Evolutionary conservation across 1,140 invertebrate genomes (phyloP), one percentile per base, ranked within the genome.

Genomic region (Drosophila sproati): DNA sequence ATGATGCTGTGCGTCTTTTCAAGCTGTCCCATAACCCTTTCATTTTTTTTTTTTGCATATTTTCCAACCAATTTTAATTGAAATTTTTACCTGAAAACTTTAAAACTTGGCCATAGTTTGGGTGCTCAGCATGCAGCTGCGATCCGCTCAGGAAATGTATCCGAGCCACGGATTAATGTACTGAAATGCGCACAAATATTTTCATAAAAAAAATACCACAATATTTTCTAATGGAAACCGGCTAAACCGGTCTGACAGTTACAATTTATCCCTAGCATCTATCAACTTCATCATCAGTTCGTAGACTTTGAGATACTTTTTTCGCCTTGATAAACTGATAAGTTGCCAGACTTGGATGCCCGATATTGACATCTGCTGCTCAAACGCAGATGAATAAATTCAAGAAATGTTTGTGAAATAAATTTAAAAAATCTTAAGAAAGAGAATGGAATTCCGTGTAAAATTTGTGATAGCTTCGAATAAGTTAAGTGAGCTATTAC

Each of bases 181-280:
- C 45, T 87, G 72, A 87, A 87, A 87, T 88, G 78, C 70, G 52
- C 54, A n/a, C 69, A 85, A 88, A 83, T 88, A 88, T 87, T 88
- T 87, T 80, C 51, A 78, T 88, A 77, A 88, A 76, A 78, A 88
- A 83, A 86, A 73, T 81, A 88, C 83, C 83, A 88, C 77, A 88
- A 83, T 80, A 87, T n/a, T 83, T 80, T 66, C 63, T 66, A 54
- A 69, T 61, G 54, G 57, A 51, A 67, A 89, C 83, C 67, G 67
- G 83, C 89, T 62, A 37, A 75, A 78, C 83, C 55, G 70, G 83
- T 87, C 60, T 10, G 20, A 8, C 20, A 31, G 20, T 62, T 75
- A 55, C 59, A 45, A 5, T 71, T 64, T 54, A 71, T 31, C 68
- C 73, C 67, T 35, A 8, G n/a, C 43, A 59, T 10, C 35, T 41